phyloP scores from a whole-genome alignment of 1,140 invertebrate genomes.

The Octopus sinensis region DNA sequence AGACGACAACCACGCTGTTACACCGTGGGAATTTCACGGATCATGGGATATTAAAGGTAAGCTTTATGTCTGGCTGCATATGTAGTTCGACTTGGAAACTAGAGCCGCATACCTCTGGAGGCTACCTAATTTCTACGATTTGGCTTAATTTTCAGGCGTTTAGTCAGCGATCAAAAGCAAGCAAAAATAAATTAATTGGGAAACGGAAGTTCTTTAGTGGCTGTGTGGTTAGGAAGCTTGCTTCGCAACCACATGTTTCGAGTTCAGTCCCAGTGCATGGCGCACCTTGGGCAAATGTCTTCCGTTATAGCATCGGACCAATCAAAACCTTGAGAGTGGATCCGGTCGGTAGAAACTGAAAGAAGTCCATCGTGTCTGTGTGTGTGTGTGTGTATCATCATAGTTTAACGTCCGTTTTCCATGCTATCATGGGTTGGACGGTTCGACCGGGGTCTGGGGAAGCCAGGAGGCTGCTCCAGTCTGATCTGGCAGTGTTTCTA shows the following conservation, averaged over 20 bases:
- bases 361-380: no score
- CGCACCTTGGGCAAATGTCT: no score
- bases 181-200: neutral
- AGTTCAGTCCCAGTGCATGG: no score
- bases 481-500: no score
- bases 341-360: no score
- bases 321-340: no score
- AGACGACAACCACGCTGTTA: constrained; percentile 12
- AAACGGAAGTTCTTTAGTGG: neutral
- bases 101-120: neutral
- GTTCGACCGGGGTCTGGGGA: no score
- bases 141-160: neutral
- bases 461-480: no score
- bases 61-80: neutral
- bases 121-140: neutral
- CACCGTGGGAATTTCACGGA: constrained; percentile 24
- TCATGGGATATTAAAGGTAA: constrained; percentile 21
- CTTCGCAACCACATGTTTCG: neutral
- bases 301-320: no score
- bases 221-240: neutral
- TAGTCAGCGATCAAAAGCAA: neutral
- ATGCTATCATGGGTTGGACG: no score
- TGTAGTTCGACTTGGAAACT: neutral
- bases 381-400: no score
- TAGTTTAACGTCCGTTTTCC: no score